A percentile compares a stretch with the other conserved stretches of the same genome.
These are phyloP conservation scores for Perizoma affinitatum DNA, from an alignment of 2,888 invertebrate species.

Conservation along the genomic window DNA sequence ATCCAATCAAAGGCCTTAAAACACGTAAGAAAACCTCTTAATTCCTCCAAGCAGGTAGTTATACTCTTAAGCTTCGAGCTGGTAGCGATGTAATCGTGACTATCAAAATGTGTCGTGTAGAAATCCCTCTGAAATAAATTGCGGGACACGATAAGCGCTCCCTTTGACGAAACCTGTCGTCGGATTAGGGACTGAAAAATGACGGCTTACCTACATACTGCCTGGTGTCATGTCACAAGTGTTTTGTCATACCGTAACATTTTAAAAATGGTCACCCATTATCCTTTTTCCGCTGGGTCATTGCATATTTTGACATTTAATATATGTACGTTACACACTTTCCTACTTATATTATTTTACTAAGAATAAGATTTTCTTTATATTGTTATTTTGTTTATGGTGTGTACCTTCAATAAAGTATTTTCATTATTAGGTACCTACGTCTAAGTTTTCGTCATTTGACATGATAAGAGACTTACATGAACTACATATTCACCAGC, in stretches of 20 bases:
- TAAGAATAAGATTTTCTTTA: too few relatives aligned
- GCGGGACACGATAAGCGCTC: conserved; percentile 77
- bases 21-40: conserved; percentile 9
- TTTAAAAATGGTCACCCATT: conserved; percentile 27
- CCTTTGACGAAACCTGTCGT: conserved; percentile 80
- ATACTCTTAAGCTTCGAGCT: conserved; percentile 32
- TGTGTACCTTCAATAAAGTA: too few relatives aligned
- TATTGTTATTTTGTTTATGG: too few relatives aligned
- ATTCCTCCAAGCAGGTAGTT: conserved; percentile 11
- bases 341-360: neutral
- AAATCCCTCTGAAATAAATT: conserved; percentile 79
- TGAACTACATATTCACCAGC: too few relatives aligned
- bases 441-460: conserved; percentile 4
- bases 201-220: conserved; percentile 68
- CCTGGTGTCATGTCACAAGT: conserved; percentile 48
- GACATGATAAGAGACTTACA: neutral
- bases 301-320: conserved; percentile 26
- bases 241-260: conserved; percentile 52
- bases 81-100: conserved; percentile 63
- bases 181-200: conserved; percentile 82
- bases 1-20: conserved; percentile 1
- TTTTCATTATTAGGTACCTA: too few relatives aligned
- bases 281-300: conserved; percentile 25
- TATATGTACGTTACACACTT: conserved; percentile 18
- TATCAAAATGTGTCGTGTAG: conserved; percentile 56